Percentiles rank a stretch among this genome's conserved stretches.
Evolutionary conservation across 2,113 vertebrate genomes (phyloP).

Genomic region (Leptocoma aspasia): DNA sequence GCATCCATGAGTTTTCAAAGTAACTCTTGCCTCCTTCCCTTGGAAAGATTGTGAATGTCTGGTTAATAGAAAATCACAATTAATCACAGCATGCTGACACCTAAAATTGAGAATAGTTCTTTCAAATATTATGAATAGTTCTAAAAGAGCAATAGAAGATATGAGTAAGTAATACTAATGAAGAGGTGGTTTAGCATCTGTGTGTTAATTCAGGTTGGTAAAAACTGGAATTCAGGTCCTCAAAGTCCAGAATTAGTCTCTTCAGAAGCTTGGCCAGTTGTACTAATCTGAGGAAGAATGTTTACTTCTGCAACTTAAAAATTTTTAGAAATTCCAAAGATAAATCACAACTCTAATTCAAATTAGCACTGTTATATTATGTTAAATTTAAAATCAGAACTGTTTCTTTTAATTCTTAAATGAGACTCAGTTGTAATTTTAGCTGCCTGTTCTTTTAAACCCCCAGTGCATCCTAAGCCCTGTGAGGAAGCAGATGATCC

Average conservation of each 20-base stretch:
- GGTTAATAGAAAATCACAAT: not conserved
- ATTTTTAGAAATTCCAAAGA: not conserved
- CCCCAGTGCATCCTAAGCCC: slow-evolving; percentile 71
- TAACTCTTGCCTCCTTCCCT: not conserved
- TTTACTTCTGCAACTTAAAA: not conserved
- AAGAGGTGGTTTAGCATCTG: not conserved
- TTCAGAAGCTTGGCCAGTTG: not conserved
- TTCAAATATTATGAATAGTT: not conserved
- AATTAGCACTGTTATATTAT: not conserved
- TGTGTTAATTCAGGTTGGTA: not conserved
- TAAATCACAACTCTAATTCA: not conserved
- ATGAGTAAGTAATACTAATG: not conserved
- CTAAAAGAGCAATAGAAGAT: not conserved
- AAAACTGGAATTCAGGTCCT: not conserved
- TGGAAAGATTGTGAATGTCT: not conserved
- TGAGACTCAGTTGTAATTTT: slow-evolving; percentile 13
- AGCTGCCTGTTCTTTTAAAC: slow-evolving; percentile 43
- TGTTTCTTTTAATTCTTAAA: not conserved
- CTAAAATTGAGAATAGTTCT: not conserved
- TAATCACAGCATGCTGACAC: not conserved
- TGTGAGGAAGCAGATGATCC: slow-evolving; percentile 70
- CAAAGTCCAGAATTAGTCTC: not conserved
- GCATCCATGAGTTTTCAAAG: not conserved
- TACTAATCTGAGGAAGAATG: not conserved
- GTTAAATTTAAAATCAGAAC: not conserved